A percentile compares a stretch with the other conserved stretches of the same genome.
Evolutionary conservation across 2,888 invertebrate species (phyloP).

Genomic region (Melinopterus prodromus): DNA sequence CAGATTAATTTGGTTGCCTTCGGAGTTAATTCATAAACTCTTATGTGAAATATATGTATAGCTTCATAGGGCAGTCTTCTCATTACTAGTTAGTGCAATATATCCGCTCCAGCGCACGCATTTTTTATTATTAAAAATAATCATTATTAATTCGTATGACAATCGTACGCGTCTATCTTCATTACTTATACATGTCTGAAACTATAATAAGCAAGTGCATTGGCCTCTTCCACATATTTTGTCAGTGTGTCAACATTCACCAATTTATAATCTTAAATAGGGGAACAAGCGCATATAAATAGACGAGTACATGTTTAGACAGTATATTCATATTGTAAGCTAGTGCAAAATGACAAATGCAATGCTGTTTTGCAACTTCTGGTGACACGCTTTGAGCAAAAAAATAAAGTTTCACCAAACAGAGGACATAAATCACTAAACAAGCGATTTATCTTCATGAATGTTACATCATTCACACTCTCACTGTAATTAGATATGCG

Average conservation of each 20-base stretch:
- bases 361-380: neutral
- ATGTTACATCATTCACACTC: constrained; percentile 20
- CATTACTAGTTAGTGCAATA: too few relatives aligned
- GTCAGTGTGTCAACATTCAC: neutral
- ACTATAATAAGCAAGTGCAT: neutral
- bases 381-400: neutral
- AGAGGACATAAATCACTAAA: constrained; percentile 21
- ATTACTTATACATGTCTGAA: neutral
- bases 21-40: too few relatives aligned
- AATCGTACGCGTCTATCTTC: neutral
- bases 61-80: neutral
- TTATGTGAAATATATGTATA: neutral
- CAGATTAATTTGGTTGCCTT: too few relatives aligned
- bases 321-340: neutral
- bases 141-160: neutral
- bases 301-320: neutral
- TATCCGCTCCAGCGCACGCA: too few relatives aligned
- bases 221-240: neutral
- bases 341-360: neutral
- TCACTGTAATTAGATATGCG: constrained; percentile 15
- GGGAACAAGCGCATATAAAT: neutral
- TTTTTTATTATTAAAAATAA: neutral
- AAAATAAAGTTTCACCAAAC: neutral
- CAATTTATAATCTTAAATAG: neutral
- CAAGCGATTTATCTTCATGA: constrained; percentile 23